These are phyloP conservation scores for Amniataba percoides DNA, from an alignment of 2,797 vertebrate species.

Conservation along the genomic window DNA sequence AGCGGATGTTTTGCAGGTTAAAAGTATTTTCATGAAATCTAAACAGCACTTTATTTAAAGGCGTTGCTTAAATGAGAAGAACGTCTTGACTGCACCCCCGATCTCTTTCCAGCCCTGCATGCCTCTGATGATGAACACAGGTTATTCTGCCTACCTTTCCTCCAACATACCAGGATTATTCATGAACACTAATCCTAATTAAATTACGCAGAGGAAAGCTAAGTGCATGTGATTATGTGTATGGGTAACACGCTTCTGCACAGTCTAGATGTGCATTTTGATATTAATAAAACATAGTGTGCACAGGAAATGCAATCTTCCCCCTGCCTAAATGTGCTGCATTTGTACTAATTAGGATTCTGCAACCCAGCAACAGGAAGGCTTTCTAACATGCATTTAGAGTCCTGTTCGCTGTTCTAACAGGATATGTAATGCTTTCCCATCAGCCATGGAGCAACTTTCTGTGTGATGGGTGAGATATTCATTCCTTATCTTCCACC, in stretches of 20 bases:
- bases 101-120: background rate
- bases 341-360: constrained; percentile 76
- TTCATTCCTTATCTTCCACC: constrained; percentile 49
- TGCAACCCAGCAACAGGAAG: constrained; percentile 57
- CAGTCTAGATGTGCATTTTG: constrained; percentile 41
- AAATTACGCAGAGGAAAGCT: constrained; percentile 8
- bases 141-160: background rate
- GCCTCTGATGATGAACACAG: background rate
- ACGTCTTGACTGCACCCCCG: background rate
- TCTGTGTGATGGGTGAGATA: constrained; percentile 51
- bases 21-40: background rate
- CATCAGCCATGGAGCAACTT: constrained; percentile 46
- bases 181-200: background rate
- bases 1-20: background rate
- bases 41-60: background rate
- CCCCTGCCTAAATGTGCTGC: constrained; percentile 50
- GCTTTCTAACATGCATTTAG: constrained; percentile 61
- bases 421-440: constrained; percentile 53
- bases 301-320: constrained; percentile 57
- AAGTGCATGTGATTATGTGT: background rate
- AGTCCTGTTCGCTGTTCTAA: constrained; percentile 33
- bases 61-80: background rate
- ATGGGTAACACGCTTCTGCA: background rate
- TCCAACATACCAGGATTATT: background rate
- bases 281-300: constrained; percentile 77